phyloP scores from a whole-genome alignment of 2,113 vertebrate species.

The Antennarius striatus region DNA sequence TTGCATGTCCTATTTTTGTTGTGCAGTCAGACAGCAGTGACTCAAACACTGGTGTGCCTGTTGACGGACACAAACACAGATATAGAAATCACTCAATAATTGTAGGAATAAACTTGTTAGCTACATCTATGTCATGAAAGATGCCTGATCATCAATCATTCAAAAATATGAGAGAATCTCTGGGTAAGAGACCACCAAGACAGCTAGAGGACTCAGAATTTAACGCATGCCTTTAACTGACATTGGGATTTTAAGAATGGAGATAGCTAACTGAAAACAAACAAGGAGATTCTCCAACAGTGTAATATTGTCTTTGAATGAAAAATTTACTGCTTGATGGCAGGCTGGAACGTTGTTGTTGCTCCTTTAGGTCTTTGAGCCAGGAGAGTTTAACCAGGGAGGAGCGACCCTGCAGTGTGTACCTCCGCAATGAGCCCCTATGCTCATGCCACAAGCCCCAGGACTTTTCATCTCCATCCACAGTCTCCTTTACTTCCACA shows the following conservation, averaged over 20 bases:
- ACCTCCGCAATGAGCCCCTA: conserved; percentile 89
- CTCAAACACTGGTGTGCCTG: conserved; percentile 89
- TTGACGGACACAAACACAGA: conserved; percentile 13
- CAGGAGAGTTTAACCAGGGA: conserved; percentile 89
- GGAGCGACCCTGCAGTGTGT: conserved; percentile 89
- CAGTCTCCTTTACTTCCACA: conserved; percentile 88
- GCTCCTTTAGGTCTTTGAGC: conserved; percentile 91
- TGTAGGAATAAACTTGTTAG: too few relatives aligned
- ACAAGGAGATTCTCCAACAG: neutral
- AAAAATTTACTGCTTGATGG: conserved; percentile 85
- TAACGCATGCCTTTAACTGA: neutral
- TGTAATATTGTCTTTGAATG: too few relatives aligned
- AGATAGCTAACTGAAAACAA: neutral
- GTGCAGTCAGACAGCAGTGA: conserved; percentile 85
- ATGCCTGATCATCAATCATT: neutral
- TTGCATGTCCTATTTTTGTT: conserved; percentile 88
- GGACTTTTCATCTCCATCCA: conserved; percentile 90
- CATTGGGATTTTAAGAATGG: neutral
- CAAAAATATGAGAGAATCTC: neutral
- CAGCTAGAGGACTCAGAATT: neutral
- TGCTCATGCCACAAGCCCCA: conserved; percentile 95
- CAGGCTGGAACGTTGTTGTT: conserved; percentile 85
- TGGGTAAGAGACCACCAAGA: too few relatives aligned
- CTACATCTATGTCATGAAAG: neutral
- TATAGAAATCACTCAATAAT: conserved; percentile 2